Evolutionary conservation across 2,797 vertebrate genomes (phyloP), one percentile per base, ranked within the genome.

Genomic region (Scarus forsteni): DNA sequence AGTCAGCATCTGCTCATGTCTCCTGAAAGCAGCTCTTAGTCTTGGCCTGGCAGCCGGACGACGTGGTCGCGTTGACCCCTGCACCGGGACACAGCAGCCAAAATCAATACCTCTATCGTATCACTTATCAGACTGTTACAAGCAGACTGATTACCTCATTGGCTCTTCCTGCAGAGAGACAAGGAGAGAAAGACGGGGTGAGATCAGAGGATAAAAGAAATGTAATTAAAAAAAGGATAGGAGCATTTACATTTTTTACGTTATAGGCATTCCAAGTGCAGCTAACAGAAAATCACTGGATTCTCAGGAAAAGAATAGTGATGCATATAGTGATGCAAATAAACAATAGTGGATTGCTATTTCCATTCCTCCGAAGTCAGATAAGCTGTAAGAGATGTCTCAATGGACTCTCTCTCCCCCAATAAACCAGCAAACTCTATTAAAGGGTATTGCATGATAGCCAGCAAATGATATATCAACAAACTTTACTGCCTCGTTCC

Each of bases 81-180:
- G 59, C 79, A 64, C 56, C 1, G 57, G 66, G 73, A 72, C 60
- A 35, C 14, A 0, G 38, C 50, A 59, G 58, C 68, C 69, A 80
- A 62, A 88, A 90, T 92, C 91, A 84, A 90, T 91, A 88, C 42
- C 70, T 0, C 42, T 79, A 70, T 79, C 19, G 63, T 77, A 84
- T 90, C 80, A 75, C 75, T 80, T 88, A 87, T 73, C 82, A 78
- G 82, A 79, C 57, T 69, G 73, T 74, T 86, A 83, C 64, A 77
- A 79, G 80, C 66, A 59, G 68, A 68, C 70, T 66, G 70, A 75
- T 85, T 67, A 80, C 76, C 76, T 88, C 75, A 85, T 62, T 18
- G 44, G 52, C 52, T 62, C n/a, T 51, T 54, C 18, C 50, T 61
- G 50, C 44, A 35, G 49, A 69, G 65, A 67, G 36, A 46, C 36